Conservation (phyloP, 2,113 vertebrate genomes). For the Sapayoa aenigma region DNA sequence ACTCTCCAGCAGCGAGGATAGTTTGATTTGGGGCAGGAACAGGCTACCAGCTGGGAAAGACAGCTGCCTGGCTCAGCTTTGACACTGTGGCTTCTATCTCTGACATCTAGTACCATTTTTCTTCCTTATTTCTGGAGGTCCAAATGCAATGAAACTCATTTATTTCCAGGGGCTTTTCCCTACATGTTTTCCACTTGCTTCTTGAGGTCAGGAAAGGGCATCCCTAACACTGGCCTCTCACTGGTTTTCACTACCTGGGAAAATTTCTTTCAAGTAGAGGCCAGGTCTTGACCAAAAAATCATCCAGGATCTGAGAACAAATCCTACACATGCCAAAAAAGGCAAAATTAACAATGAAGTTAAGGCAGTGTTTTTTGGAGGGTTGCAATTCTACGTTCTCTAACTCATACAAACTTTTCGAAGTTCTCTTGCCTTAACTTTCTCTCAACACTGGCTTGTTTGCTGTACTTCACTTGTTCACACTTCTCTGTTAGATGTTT, state of each 20-base stretch:
- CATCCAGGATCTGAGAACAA: background rate
- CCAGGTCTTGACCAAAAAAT: background rate
- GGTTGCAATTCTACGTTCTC: background rate
- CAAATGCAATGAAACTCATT: background rate
- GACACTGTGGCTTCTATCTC: background rate
- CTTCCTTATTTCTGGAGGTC: background rate
- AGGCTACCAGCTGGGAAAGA: background rate
- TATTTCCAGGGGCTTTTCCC: background rate
- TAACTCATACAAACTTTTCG: background rate
- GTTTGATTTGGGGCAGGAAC: background rate
- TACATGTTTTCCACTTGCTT: background rate
- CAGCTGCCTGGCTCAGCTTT: background rate
- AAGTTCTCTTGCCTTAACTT: background rate
- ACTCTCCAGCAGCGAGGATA: accelerated
- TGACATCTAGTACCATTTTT: background rate
- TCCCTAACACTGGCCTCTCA: background rate
- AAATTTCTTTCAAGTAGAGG: background rate
- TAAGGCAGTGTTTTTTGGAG: background rate
- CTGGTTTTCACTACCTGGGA: background rate
- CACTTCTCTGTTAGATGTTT: background rate
- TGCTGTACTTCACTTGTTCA: background rate
- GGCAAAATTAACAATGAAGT: background rate
- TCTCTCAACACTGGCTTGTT: background rate
- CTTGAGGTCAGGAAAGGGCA: background rate
- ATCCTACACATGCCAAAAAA: background rate